Evolutionary conservation across 2,888 invertebrate species (phyloP), one percentile per base, ranked within the genome.

Genomic region (Penaeus monodon): DNA sequence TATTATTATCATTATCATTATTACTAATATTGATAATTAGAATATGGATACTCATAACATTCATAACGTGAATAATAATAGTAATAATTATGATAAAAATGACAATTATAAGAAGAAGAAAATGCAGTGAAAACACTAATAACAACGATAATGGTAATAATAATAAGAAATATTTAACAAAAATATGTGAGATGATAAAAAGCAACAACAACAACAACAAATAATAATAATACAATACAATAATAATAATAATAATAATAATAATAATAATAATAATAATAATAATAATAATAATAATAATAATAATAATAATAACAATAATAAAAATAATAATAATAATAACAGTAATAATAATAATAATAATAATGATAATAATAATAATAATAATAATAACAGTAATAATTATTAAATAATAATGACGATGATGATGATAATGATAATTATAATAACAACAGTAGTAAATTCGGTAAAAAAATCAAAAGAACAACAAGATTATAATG

Each of bases 281-380:
- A 24, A 14, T 70, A n/a, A 0, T 70, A 70, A 29, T 70, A 70
- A n/a, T 0, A 24, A n/a, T 70, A 24, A 29, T 24, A 4, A 70
- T 22, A 70, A 29, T 24, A 70, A 70, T 70, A 70, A 70, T 70
- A 6, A 29, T n/a, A 70, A 70, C 2, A 24, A 17, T 4, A 70
- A 24, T 70, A n/a, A 24, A 4, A 70, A 17, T 24, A 70, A 70
- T n/a, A 70, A 29, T 24, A 70, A 70, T 70, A 70, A 70, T n/a
- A 70, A 17, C 2, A 70, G 2, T 70, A 70, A 22, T 6, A 70
- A n/a, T 70, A 70, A 70, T 70, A 24, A 70, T 70, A 24, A 70
- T 70, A 24, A 22, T 70, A 70, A 70, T 70, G 0, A 70, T 70
- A 70, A 70, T 70, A 70, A 70, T 70, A 70, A 70, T 70, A 24